Evolutionary conservation across 2,888 invertebrate genomes (phyloP), one percentile per base, ranked within the genome.

Genomic region (Chrysotoxum bicinctum): DNA sequence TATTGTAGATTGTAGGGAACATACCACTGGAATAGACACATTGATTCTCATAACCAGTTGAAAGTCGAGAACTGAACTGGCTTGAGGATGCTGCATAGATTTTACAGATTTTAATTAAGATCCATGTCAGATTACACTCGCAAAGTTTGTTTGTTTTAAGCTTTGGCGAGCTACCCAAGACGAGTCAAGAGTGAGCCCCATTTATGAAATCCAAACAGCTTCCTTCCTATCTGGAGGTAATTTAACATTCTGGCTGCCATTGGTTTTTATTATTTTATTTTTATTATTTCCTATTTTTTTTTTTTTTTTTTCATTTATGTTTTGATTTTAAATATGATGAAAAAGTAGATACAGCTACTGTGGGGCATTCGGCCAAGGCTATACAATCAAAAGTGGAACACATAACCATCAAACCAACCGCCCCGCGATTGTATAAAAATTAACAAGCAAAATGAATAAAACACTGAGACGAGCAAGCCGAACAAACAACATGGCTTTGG

Each of bases 311-410:
- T 32, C 50, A 26, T 64, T 35, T 64, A 45, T 50, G 45, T 69
- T 76, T 60, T 76, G 37, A 48, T 56, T 80, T 56, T 76, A 68
- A 81, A 82, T 68, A 62, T 64, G 72, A 78, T 58, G 56, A 52
- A 69, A 16, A 54, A 54, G 54, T 54, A 69, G 48, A 66, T 66
- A 66, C 6, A 62, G 26, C 79, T 72, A 72, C 80, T 80, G 60
- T 84, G 84, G 84, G 85, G 76, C 73, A 85, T 73, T 77, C 73
- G 85, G 85, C 81, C 85, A 85, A 85, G 85, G 85, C 85, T 85
- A 30, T 45, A 48, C 69, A 85, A 85, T 85, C 62, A 73, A 69
- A 85, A 85, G 21, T 85, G 45, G 81, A 85, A 48, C 73, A 85
- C 73, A 85, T 54, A 69, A 43, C 76, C 80, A 40, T 4, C 23